phyloP scores from a whole-genome alignment of 1,140 invertebrate genomes.

The Dendroctonus valens region DNA sequence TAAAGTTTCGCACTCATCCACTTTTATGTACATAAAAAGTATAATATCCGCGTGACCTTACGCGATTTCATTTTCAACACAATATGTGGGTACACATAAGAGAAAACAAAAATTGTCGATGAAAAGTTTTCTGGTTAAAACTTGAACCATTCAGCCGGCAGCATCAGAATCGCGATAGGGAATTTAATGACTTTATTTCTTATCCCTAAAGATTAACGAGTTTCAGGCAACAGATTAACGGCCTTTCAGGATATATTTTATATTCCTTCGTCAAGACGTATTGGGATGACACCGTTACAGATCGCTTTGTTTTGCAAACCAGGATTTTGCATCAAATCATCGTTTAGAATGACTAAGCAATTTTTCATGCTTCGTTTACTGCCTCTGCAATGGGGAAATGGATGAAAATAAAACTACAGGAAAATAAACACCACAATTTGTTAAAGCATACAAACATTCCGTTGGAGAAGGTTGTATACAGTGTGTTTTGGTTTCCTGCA shows the following conservation, averaged over 20 bases:
- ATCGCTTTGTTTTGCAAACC: constrained; percentile 32
- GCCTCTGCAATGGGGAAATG: no score
- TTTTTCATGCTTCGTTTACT: constrained; percentile 8
- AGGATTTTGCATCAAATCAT: constrained; percentile 25
- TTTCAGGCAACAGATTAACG: constrained; percentile 45
- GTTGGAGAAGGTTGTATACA: no score
- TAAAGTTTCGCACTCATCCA: constrained; percentile 17
- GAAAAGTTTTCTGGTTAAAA: constrained; percentile 47
- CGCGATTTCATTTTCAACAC: constrained; percentile 29
- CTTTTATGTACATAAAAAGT: constrained; percentile 27
- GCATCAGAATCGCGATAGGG: constrained; percentile 40
- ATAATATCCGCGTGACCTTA: constrained; percentile 21
- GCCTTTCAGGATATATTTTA: constrained; percentile 40
- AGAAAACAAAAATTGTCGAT: constrained; percentile 37
- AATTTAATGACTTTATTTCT: constrained; percentile 48
- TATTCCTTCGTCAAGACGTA: constrained; percentile 36
- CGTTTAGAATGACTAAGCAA: constrained; percentile 18
- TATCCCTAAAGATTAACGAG: constrained; percentile 46
- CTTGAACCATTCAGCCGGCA: constrained; percentile 40
- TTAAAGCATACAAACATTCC: no score
- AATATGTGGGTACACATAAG: constrained; percentile 28
- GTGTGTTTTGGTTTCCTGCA: no score
- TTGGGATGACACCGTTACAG: constrained; percentile 37
- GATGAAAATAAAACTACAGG: no score
- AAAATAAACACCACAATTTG: no score